Evolutionary conservation across 2,888 invertebrate genomes (phyloP).

Genomic region (Helobdella robusta): DNA sequence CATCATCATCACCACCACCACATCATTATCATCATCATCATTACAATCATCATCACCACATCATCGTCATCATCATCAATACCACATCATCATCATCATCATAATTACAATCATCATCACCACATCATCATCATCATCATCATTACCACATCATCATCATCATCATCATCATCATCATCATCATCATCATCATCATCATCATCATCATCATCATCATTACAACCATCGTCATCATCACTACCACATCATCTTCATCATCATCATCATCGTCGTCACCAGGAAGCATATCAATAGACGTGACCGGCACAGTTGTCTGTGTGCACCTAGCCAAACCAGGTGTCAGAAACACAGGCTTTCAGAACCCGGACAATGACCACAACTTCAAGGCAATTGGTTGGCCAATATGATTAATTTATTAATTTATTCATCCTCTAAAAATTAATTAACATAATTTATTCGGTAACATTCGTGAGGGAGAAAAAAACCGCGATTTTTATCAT

Average conservation of each 20-base stretch:
- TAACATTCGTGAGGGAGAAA: too few species aligned
- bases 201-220: neutral
- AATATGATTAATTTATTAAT: too few species aligned
- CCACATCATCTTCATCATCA: neutral
- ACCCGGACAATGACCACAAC: neutral
- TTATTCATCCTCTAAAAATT: too few species aligned
- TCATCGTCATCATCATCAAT: neutral
- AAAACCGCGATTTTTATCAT: too few species aligned
- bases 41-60: neutral
- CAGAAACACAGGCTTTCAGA: neutral
- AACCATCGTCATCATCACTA: neutral
- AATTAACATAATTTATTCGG: too few species aligned
- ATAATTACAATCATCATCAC: neutral
- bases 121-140: neutral
- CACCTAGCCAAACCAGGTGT: neutral
- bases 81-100: neutral
- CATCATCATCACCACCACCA: neutral
- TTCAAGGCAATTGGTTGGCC: neutral
- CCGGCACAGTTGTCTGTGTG: neutral
- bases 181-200: neutral
- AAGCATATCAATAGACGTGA: neutral
- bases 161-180: neutral
- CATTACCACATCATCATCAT: neutral
- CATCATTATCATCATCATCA: constrained; percentile 1
- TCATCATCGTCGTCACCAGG: neutral